Evolutionary conservation across 2,888 invertebrate genomes (phyloP).

Genomic region (Microplitis manilae): DNA sequence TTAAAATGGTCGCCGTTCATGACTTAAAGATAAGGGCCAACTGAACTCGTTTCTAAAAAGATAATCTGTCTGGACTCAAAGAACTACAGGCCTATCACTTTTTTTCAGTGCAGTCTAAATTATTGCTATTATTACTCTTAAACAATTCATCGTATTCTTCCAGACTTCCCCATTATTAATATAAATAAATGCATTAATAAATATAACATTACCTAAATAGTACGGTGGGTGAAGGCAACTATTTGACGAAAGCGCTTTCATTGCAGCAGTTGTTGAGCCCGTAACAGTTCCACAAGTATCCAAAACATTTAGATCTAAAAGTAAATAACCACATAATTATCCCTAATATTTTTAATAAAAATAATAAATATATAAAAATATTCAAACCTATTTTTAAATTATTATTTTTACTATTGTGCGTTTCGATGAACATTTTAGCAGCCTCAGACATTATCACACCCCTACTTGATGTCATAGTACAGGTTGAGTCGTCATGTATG

Average conservation of each 20-base stretch:
- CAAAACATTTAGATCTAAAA: constrained; percentile 58
- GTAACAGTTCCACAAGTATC: constrained; percentile 70
- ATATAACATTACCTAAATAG: constrained; percentile 63
- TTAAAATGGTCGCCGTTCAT: no score
- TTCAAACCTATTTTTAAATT: constrained; percentile 65
- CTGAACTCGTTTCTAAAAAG: no score
- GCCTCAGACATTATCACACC: constrained; percentile 66
- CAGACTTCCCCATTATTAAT: no score
- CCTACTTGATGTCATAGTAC: constrained; percentile 59
- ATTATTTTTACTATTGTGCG: constrained; percentile 62
- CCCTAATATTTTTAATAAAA: constrained; percentile 5
- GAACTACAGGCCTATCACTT: no score
- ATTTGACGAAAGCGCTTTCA: constrained; percentile 68
- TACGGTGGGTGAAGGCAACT: constrained; percentile 69
- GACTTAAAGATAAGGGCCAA: no score
- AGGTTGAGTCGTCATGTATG: constrained; percentile 64
- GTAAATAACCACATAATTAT: background rate
- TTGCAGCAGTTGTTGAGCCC: constrained; percentile 67
- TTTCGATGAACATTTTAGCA: constrained; percentile 59
- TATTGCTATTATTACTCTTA: no score
- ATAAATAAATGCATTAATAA: background rate
- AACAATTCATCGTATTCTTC: no score
- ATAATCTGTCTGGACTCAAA: no score
- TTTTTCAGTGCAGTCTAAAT: no score
- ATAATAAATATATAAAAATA: background rate